A percentile compares a stretch with the other conserved stretches of the same genome.
phyloP scores from a whole-genome alignment of 2,113 vertebrate genomes.

The Ornithorhynchus anatinus region DNA sequence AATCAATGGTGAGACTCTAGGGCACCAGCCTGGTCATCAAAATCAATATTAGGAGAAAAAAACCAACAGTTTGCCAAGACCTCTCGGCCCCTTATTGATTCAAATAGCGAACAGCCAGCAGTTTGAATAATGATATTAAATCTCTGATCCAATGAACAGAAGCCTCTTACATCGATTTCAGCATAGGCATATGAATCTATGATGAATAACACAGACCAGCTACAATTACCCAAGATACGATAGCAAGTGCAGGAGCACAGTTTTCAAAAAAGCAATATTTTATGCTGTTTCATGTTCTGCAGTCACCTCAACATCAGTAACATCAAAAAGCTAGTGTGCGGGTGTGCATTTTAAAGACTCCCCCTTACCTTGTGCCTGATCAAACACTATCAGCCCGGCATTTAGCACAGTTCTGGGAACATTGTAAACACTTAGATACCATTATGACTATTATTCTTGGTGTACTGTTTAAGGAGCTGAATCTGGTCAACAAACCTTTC shows the following conservation, averaged over 20 bases:
- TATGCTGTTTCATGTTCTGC: background rate
- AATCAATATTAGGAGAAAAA: slow-evolving; percentile 75
- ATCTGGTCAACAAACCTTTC: too few species aligned
- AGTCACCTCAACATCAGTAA: background rate
- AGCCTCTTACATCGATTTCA: slow-evolving; percentile 59
- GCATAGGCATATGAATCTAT: slow-evolving; percentile 48
- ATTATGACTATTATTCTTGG: too few species aligned
- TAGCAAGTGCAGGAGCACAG: slow-evolving; percentile 6
- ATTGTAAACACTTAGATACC: too few species aligned
- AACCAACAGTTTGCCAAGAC: slow-evolving; percentile 58
- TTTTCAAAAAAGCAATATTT: background rate
- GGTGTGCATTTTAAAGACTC: too few species aligned
- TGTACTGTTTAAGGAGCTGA: too few species aligned
- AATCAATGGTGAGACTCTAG: slow-evolving; percentile 76
- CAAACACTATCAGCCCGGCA: too few species aligned
- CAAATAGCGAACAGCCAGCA: slow-evolving; percentile 53
- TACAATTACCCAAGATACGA: slow-evolving; percentile 8
- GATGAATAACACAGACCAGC: slow-evolving; percentile 44
- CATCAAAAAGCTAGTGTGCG: too few species aligned
- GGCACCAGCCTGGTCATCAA: slow-evolving; percentile 75
- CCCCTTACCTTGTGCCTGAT: too few species aligned
- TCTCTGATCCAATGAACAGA: slow-evolving; percentile 55
- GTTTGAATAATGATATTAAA: slow-evolving; percentile 70
- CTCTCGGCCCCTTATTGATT: slow-evolving; percentile 76
- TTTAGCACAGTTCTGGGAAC: too few species aligned